Evolutionary conservation across 2,888 invertebrate species (phyloP).

Genomic region (Epicampocera succincta): DNA sequence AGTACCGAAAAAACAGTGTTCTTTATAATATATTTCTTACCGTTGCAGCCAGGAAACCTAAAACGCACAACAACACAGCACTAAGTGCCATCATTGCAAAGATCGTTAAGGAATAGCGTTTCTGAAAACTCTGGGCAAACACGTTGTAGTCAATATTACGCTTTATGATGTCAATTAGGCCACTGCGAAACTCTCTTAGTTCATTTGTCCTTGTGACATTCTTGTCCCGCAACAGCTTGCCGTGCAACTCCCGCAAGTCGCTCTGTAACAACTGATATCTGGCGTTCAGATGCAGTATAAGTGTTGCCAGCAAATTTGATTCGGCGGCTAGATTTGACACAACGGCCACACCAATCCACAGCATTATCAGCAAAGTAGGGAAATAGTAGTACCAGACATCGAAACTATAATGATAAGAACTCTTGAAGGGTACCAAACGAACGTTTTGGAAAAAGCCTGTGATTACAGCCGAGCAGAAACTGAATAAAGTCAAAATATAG

Average conservation of each 20-base stretch:
- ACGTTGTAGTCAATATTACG: constrained; percentile 74
- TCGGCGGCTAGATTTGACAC: constrained; percentile 74
- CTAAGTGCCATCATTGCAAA: constrained; percentile 77
- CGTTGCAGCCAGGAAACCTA: constrained; percentile 75
- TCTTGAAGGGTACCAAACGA: constrained; percentile 74
- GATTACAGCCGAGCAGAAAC: constrained; percentile 72
- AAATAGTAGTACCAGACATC: constrained; percentile 70
- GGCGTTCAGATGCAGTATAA: constrained; percentile 77
- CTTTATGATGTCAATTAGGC: constrained; percentile 70
- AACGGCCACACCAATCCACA: constrained; percentile 74
- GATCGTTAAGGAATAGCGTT: constrained; percentile 75
- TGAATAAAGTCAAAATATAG: constrained; percentile 73
- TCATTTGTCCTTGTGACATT: constrained; percentile 39
- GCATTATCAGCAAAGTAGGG: constrained; percentile 71
- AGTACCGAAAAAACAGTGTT: too few relatives aligned
- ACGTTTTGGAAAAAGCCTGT: constrained; percentile 71
- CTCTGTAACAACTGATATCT: constrained; percentile 73
- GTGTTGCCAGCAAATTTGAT: constrained; percentile 75
- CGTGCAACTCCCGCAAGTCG: constrained; percentile 70
- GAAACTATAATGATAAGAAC: constrained; percentile 74
- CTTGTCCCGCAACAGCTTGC: constrained; percentile 12
- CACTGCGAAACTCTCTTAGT: constrained; percentile 71
- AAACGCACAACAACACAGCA: constrained; percentile 74
- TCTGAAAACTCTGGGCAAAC: constrained; percentile 74
- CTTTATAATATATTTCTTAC: constrained; percentile 67